These are phyloP conservation scores for Calidris pugnax DNA, from an alignment of 2,113 vertebrate genomes.

Conservation along the genomic window DNA sequence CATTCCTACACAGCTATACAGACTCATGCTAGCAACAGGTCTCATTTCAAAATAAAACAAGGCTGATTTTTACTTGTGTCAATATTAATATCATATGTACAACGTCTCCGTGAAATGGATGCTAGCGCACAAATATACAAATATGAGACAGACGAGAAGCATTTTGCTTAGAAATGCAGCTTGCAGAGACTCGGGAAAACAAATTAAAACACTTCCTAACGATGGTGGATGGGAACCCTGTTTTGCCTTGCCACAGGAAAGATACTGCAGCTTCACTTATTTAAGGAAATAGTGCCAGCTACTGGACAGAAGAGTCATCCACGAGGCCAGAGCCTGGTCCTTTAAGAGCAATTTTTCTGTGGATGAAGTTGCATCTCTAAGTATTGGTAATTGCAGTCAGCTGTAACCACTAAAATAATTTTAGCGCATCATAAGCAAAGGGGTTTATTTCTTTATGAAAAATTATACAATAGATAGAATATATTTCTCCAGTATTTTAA, in stretches of 20 bases:
- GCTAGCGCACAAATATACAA: constrained; percentile 63
- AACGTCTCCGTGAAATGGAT: constrained; percentile 58
- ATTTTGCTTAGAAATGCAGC: constrained; percentile 40
- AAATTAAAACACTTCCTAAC: not conserved
- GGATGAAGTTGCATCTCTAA: constrained; percentile 1
- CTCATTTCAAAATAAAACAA: constrained; percentile 58
- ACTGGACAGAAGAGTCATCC: constrained; percentile 40
- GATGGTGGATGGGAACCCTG: constrained; percentile 40
- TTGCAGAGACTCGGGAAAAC: not conserved
- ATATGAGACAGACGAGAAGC: constrained; percentile 32
- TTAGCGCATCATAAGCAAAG: not conserved
- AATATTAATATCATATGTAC: constrained; percentile 75
- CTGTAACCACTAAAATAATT: constrained; percentile 21
- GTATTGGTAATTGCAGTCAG: not conserved
- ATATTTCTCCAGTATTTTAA: constrained; percentile 18
- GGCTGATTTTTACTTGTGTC: constrained; percentile 39
- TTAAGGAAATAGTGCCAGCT: constrained; percentile 64
- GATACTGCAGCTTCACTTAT: constrained; percentile 12
- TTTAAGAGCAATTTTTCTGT: not conserved
- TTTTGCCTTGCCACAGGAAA: constrained; percentile 54
- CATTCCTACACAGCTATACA: constrained; percentile 55
- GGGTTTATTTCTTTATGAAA: not conserved
- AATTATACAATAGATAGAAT: constrained; percentile 46
- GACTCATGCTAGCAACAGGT: constrained; percentile 27
- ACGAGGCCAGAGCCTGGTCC: not conserved